Percentiles rank a stretch among this genome's conserved stretches.
phyloP scores from a whole-genome alignment of 2,888 invertebrate species.

The Drosophila prolongata region DNA sequence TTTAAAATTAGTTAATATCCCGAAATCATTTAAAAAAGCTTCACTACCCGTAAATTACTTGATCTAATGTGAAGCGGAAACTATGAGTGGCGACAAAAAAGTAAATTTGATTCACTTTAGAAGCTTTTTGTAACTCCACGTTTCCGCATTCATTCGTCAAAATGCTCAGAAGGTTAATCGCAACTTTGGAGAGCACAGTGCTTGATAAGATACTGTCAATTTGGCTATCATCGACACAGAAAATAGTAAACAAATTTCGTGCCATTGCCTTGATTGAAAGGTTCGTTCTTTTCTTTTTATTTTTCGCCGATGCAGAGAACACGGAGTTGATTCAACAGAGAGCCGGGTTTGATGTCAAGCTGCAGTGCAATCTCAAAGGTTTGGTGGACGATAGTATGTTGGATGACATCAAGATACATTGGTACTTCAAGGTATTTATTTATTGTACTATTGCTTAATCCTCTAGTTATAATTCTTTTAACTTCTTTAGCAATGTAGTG shows the following conservation, averaged over 20 bases:
- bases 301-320: constrained; percentile 66
- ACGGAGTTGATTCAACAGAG: constrained; percentile 82
- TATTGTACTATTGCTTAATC: accelerated
- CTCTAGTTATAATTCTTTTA: neutral
- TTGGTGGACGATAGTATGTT: constrained; percentile 68
- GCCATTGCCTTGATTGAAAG: constrained; percentile 37
- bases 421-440: constrained; percentile 83
- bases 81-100: no score
- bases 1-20: no score
- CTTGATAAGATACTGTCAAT: constrained; percentile 64
- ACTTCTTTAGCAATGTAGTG: constrained; percentile 78
- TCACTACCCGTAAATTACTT: no score
- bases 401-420: constrained; percentile 74
- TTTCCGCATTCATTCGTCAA: constrained; percentile 40
- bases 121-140: constrained; percentile 10
- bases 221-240: constrained; percentile 28
- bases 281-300: constrained; percentile 17
- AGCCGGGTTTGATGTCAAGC: constrained; percentile 79
- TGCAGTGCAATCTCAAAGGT: constrained; percentile 81
- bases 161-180: constrained; percentile 44
- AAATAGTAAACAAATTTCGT: constrained; percentile 42
- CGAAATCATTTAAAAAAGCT: no score
- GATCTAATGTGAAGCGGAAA: no score
- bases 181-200: constrained; percentile 13
- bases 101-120: no score